Evolutionary conservation across 2,888 invertebrate species (phyloP), one percentile per base, ranked within the genome.

Genomic region (Ochlodes sylvanus): DNA sequence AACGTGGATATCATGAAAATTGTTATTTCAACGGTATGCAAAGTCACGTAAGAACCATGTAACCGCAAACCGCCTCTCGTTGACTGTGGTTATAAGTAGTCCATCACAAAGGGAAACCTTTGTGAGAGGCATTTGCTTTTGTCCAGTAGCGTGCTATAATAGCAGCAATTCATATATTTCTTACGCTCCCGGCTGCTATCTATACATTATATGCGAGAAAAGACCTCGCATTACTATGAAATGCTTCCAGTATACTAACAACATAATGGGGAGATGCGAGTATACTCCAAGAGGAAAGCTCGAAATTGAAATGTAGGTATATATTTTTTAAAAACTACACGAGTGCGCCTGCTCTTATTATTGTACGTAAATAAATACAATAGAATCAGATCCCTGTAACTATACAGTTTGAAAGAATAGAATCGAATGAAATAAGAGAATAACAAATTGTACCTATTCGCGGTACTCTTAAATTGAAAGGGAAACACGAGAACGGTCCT

Each of bases 41-140:
- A 38, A 1, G 9, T 38, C 9, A 47, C n/a, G 9, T 47, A 17
- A 47, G 15, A 47, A 47, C 15, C 44, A 7, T 47, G 44, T 7
- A 47, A 47, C 17, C 17, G 15, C 44, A 47, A 47, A 47, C 44
- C 44, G 15, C 15, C 7, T 44, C 44, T 47, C 9, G 17, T 47
- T 47, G 44, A 47, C 44, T 15, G 44, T 15, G 44, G 55, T 55
- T 55, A 55, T 2, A 55, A 32, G n/a, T 7, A 32, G 27, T 55
- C 55, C 55, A 55, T 32, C 32, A 55, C 55, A 55, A 55, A 55
- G 15, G 32, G 32, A 55, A 47, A 15, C 44, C 44, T 47, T 17
- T 47, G 44, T 9, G 17, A 47, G 15, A 7, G 17, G 7, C 44
- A 38, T 38, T 52, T 27, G 7, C 32, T n/a, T 55, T 55, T 27